These are phyloP conservation scores for Beris chalybata DNA, from an alignment of 2,888 invertebrate species.

Conservation along the genomic window DNA sequence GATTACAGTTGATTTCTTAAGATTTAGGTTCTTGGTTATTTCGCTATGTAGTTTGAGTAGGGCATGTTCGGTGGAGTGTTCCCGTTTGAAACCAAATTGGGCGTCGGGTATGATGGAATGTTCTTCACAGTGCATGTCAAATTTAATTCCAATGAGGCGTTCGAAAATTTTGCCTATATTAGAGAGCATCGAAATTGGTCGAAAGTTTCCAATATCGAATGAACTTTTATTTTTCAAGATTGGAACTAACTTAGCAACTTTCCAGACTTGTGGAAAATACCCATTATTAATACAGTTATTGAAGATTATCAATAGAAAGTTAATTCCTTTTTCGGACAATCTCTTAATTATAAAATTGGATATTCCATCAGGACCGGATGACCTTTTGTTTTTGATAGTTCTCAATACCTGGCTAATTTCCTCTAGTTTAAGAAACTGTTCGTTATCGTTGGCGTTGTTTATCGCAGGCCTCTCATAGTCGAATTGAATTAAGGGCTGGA, in stretches of 20 bases:
- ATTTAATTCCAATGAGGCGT: too few relatives aligned
- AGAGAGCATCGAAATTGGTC: neutral
- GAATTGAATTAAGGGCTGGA: too few relatives aligned
- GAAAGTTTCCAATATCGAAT: neutral
- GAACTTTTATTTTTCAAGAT: neutral
- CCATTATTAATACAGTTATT: conserved; percentile 1
- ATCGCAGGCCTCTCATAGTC: too few relatives aligned
- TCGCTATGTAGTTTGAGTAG: too few relatives aligned
- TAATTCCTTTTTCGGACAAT: neutral
- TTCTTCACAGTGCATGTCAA: too few relatives aligned
- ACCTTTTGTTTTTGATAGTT: neutral
- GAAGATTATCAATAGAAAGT: neutral
- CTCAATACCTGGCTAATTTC: neutral
- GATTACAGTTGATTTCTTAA: too few relatives aligned
- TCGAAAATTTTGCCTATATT: neutral
- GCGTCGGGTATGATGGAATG: too few relatives aligned
- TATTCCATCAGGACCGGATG: neutral
- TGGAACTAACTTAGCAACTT: neutral
- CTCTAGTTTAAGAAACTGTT: too few relatives aligned
- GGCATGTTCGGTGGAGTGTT: too few relatives aligned
- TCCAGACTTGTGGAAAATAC: neutral
- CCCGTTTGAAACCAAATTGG: too few relatives aligned
- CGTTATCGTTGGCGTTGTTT: too few relatives aligned
- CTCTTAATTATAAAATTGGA: neutral
- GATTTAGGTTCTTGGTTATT: too few relatives aligned